Evolutionary conservation across 1,140 invertebrate species (phyloP).

Genomic region (Parapsyche elsis): DNA sequence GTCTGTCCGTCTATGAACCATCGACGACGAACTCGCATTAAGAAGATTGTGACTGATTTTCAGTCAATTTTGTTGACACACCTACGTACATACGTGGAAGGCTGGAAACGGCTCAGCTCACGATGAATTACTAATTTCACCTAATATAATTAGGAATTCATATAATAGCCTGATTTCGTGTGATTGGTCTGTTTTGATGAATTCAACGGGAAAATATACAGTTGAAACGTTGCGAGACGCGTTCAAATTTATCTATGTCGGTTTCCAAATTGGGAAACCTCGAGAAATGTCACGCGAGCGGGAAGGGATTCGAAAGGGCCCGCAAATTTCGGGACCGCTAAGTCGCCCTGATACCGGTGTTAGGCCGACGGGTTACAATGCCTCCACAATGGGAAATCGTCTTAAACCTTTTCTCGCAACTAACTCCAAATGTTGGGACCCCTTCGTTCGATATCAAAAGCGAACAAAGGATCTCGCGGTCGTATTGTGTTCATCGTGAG

Average conservation of each 20-base stretch:
- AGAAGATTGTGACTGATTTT: neutral
- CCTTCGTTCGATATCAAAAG: constrained; percentile 23
- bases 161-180: no score
- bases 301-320: constrained; percentile 34
- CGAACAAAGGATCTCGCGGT: constrained; percentile 19
- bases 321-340: constrained; percentile 34
- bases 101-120: no score
- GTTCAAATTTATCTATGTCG: neutral
- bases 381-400: constrained; percentile 3
- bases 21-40: neutral
- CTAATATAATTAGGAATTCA: no score
- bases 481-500: neutral
- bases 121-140: neutral
- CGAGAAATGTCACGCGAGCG: constrained; percentile 30
- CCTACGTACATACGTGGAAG: neutral
- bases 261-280: neutral
- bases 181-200: no score
- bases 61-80: neutral
- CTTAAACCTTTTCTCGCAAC: constrained; percentile 47
- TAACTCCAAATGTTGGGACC: constrained; percentile 44
- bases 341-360: constrained; percentile 43
- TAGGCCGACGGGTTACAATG: neutral
- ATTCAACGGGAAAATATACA: no score
- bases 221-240: no score
- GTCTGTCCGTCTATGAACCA: neutral